Base-by-base conservation (phyloP, 2,113 vertebrate genomes). In the Lampris incognitus region DNA sequence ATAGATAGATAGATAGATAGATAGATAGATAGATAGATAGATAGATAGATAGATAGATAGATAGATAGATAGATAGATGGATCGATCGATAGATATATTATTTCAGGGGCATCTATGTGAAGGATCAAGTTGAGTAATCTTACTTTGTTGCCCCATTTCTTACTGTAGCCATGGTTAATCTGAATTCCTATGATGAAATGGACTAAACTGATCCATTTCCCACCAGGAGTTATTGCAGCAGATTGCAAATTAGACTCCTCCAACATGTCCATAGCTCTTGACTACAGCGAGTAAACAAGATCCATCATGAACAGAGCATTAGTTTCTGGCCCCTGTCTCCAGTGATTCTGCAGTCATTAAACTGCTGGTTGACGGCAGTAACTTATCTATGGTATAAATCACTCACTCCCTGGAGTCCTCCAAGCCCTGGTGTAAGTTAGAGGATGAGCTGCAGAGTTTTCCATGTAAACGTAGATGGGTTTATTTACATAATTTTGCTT, bases 251-350 rank as follows among this genome's bases (percentile, higher is more conserved):
- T 41, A 74, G 2, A 44, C 63, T 49, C 40, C 41, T 41, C 49
- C 57, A 56, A 64, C 73, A 70, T 13, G 11, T 73, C 52, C 57
- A 78, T 84, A 9, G 48, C 37, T 48, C 48, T 24, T 62, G 66
- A 69, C 44, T 6, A 74, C 41, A 60, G 55, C 49, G 5, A 66
- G 70, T 76, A 76, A 89, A 83, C 78, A 76, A 70, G 42, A 83
- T 87, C 56, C 37, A 82, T 88, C 67, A 80, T 58, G 52, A 60
- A 85, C 68, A 81, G 75, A 76, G 72, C 68, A 66, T 81, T 83
- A 72, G 61, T 58, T 74, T 39, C 67, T 10, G 38, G 49, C 38
- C 71, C 69, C 57, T 59, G 55, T 66, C 54, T 62, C 66, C 69
- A 55, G 40, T 68, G 64, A 0, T 36, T 74, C 2, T 61, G 62